Evolutionary conservation across 1,140 invertebrate species (phyloP).

Genomic region (Drosophila mauritiana): DNA sequence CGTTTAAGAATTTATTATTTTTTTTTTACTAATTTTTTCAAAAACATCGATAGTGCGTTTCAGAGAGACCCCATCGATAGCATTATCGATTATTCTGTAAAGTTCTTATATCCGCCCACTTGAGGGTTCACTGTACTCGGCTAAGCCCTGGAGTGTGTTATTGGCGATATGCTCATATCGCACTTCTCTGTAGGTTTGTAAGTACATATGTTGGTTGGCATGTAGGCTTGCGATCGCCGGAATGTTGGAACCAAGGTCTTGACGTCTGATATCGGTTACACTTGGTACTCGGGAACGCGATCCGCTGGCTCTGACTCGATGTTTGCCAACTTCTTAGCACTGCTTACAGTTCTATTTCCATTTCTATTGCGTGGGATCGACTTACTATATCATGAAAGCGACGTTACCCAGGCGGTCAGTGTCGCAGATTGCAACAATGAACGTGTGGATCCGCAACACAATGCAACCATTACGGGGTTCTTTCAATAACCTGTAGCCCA

Average conservation of each 20-base stretch:
- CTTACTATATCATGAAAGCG: slow-evolving; percentile 20
- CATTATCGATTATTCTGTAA: background rate
- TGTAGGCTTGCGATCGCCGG: slow-evolving; percentile 13
- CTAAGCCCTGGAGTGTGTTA: slow-evolving; percentile 29
- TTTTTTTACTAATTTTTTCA: no score
- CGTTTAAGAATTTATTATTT: no score
- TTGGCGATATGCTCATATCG: slow-evolving; percentile 39
- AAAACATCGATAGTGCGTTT: background rate
- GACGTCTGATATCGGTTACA: slow-evolving; percentile 32
- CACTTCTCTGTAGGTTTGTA: slow-evolving; percentile 19
- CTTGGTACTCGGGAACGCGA: slow-evolving; percentile 29
- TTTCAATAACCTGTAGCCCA: background rate
- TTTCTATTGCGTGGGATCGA: slow-evolving; percentile 29
- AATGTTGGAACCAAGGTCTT: slow-evolving; percentile 36
- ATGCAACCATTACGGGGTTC: slow-evolving; percentile 8
- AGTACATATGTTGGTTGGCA: slow-evolving; percentile 36
- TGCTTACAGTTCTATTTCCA: slow-evolving; percentile 18
- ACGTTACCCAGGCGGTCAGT: background rate
- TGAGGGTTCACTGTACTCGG: slow-evolving; percentile 28
- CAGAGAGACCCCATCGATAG: background rate
- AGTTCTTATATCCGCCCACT: background rate
- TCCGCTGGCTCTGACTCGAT: slow-evolving; percentile 7
- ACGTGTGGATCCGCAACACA: slow-evolving; percentile 1
- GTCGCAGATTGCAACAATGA: slow-evolving; percentile 10
- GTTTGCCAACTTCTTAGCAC: slow-evolving; percentile 29